These are phyloP conservation scores for Artibeus lituratus DNA, from an alignment of 2,797 vertebrate genomes.

Conservation along the genomic window DNA sequence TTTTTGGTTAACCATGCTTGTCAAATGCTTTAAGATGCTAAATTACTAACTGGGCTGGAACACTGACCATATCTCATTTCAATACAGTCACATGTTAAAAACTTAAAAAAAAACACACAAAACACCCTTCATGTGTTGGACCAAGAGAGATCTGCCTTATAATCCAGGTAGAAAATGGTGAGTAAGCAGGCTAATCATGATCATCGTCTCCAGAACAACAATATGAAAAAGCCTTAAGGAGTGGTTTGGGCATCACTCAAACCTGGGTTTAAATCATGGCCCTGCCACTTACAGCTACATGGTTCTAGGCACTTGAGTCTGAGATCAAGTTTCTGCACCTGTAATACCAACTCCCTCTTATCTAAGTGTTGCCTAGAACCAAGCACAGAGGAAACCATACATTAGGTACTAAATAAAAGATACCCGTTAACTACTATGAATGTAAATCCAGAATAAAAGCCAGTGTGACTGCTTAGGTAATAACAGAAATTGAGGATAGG, in stretches of 20 bases:
- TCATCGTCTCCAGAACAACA: neutral
- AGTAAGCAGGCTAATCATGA: neutral
- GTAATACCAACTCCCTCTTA: neutral
- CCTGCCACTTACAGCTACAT: neutral
- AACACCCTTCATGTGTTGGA: neutral
- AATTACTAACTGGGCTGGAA: conserved; percentile 31
- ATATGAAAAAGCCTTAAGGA: neutral
- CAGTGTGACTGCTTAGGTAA: neutral
- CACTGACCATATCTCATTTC: conserved; percentile 35
- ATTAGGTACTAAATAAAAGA: neutral
- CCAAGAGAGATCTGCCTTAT: neutral
- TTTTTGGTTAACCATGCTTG: conserved; percentile 54
- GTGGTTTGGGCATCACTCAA: neutral
- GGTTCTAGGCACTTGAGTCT: neutral
- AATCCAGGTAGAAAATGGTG: neutral
- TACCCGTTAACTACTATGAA: neutral
- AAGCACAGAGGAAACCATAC: neutral
- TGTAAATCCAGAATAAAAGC: neutral
- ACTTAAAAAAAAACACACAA: neutral
- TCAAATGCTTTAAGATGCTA: conserved; percentile 48
- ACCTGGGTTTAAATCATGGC: neutral
- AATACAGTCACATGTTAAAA: conserved; percentile 26
- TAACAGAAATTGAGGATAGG: neutral
- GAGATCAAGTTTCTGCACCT: neutral
- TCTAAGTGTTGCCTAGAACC: neutral